phyloP scores from a whole-genome alignment of 2,113 vertebrate species.

The Gopherus evgoodei region DNA sequence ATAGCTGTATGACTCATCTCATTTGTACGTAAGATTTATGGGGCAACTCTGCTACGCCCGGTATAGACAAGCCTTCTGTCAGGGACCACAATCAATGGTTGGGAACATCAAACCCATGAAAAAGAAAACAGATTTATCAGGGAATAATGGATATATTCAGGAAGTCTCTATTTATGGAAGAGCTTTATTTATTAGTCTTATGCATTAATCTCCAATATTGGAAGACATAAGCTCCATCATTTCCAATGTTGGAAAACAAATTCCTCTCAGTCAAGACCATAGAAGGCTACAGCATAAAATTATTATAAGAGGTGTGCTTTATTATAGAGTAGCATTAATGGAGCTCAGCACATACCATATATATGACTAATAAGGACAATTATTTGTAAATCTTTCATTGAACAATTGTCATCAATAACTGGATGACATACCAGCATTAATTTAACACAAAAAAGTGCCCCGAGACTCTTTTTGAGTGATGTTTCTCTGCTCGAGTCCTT shows the following conservation, averaged over 20 bases:
- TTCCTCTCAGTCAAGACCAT: neutral
- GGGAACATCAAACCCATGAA: neutral
- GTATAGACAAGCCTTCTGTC: neutral
- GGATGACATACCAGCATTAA: neutral
- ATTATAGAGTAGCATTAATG: neutral
- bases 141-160: neutral
- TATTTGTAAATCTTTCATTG: neutral
- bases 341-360: neutral
- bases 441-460: neutral
- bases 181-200: neutral
- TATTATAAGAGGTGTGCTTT: neutral
- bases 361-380: neutral
- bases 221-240: neutral
- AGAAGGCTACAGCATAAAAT: neutral
- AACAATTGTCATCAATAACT: neutral
- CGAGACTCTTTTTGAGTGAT: neutral
- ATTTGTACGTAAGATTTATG: constrained; percentile 16
- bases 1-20: neutral
- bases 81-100: neutral
- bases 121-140: neutral
- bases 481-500: neutral
- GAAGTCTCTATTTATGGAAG: neutral
- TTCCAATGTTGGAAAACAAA: neutral
- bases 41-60: constrained; percentile 15
- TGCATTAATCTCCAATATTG: neutral